phyloP scores from a whole-genome alignment of 2,888 invertebrate species.

The Ennomos quercinarius region DNA sequence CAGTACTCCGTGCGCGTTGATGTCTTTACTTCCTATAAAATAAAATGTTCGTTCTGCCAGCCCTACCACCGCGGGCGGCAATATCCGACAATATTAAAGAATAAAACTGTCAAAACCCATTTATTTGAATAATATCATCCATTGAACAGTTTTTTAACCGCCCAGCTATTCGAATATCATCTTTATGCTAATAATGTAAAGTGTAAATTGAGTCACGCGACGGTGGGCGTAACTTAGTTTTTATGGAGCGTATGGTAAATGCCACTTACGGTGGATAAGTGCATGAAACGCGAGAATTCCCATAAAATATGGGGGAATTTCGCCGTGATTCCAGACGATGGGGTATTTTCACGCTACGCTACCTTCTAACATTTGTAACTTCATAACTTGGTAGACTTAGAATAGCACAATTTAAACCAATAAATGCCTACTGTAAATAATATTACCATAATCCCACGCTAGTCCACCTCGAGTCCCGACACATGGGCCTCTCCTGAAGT shows the following conservation, averaged over 20 bases:
- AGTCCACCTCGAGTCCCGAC: no score
- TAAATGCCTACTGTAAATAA: no score
- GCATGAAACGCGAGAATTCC: constrained; percentile 38
- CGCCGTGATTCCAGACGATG: constrained; percentile 47
- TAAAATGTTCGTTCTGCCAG: constrained; percentile 3
- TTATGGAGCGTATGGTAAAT: constrained; percentile 63
- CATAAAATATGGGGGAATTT: constrained; percentile 46
- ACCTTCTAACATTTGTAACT: constrained; percentile 1
- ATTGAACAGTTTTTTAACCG: constrained; percentile 40
- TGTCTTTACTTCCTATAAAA: not conserved
- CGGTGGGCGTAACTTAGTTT: constrained; percentile 41
- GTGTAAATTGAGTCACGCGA: constrained; percentile 3
- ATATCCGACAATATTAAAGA: constrained; percentile 64
- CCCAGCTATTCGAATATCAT: constrained; percentile 4
- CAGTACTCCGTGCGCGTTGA: not conserved
- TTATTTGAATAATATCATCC: constrained; percentile 71
- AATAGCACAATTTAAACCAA: constrained; percentile 12
- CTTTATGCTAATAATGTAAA: constrained; percentile 17
- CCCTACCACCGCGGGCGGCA: constrained; percentile 35
- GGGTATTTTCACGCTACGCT: constrained; percentile 37
- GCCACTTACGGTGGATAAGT: constrained; percentile 55
- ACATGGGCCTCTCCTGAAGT: no score
- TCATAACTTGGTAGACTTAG: constrained; percentile 16
- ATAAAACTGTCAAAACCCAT: constrained; percentile 78
- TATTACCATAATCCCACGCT: no score